phyloP scores from a whole-genome alignment of 1,140 invertebrate genomes.

The Hycleus cichorii region DNA sequence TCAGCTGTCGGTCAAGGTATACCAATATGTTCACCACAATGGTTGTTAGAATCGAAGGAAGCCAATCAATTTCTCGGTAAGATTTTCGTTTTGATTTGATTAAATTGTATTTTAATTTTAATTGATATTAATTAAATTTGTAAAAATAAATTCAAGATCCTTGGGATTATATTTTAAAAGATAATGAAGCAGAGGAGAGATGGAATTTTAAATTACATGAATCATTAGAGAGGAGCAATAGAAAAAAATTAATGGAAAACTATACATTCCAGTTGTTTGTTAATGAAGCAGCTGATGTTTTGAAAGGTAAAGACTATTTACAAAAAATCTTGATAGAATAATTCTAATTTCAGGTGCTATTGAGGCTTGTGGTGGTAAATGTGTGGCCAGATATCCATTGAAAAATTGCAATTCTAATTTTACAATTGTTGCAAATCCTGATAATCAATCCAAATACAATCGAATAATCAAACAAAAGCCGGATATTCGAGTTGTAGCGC shows the following conservation, averaged over 20 bases:
- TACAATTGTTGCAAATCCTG: slow-evolving; percentile 27
- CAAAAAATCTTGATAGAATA: background rate
- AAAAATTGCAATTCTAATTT: slow-evolving; percentile 23
- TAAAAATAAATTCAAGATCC: slow-evolving; percentile 39
- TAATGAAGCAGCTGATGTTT: slow-evolving; percentile 27
- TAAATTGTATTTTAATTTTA: background rate
- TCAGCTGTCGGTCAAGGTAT: slow-evolving; percentile 43
- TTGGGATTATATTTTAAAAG: slow-evolving; percentile 45
- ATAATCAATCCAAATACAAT: slow-evolving; percentile 31
- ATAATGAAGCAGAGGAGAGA: slow-evolving; percentile 40
- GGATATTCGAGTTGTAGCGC: slow-evolving; percentile 37
- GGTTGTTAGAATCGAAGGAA: slow-evolving; percentile 45
- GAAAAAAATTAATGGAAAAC: slow-evolving; percentile 28
- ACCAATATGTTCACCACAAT: slow-evolving; percentile 45
- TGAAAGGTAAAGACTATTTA: slow-evolving; percentile 28
- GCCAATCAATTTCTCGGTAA: slow-evolving; percentile 41
- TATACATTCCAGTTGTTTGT: slow-evolving; percentile 29
- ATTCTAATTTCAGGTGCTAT: slow-evolving; percentile 31
- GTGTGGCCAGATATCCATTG: slow-evolving; percentile 22
- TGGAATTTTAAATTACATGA: slow-evolving; percentile 44
- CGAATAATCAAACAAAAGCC: slow-evolving; percentile 35
- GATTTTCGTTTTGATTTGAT: background rate
- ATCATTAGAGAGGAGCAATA: slow-evolving; percentile 32
- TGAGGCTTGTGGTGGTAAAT: slow-evolving; percentile 35
- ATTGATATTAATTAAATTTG: background rate